phyloP scores from a whole-genome alignment of 1,140 invertebrate genomes.

The Drosophila nannoptera region DNA sequence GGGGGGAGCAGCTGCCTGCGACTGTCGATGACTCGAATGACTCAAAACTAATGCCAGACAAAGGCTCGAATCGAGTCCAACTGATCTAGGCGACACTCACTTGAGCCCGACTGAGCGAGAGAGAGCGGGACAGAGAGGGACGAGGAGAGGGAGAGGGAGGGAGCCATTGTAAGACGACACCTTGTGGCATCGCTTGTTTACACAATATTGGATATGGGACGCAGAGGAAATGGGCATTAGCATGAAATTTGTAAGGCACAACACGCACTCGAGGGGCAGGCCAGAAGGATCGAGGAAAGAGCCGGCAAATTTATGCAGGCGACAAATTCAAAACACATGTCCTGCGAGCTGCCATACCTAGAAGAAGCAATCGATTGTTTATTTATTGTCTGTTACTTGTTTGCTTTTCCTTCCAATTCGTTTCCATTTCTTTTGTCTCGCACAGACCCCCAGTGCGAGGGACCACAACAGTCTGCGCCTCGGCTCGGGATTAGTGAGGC shows the following conservation, averaged over 20 bases:
- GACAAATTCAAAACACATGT: conserved; percentile 77
- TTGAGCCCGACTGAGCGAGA: conserved; percentile 18
- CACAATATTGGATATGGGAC: conserved; percentile 73
- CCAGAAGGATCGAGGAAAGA: conserved; percentile 61
- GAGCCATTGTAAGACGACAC: conserved; percentile 67
- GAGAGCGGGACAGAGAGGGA: too few species aligned
- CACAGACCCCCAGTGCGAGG: conserved; percentile 43
- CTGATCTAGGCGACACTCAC: conserved; percentile 65
- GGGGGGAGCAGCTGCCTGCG: conserved; percentile 60
- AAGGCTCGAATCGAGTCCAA: conserved; percentile 46
- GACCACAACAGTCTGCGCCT: conserved; percentile 43
- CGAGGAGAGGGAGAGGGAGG: conserved; percentile 12
- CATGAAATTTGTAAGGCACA: conserved; percentile 74
- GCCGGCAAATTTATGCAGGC: conserved; percentile 70
- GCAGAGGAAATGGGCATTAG: conserved; percentile 73
- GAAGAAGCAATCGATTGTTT: conserved; percentile 67
- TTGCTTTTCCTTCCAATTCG: conserved; percentile 48
- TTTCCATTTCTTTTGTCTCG: conserved; percentile 51
- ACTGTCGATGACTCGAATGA: conserved; percentile 58
- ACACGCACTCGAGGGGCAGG: conserved; percentile 63
- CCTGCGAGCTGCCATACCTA: conserved; percentile 36
- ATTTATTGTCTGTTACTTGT: conserved; percentile 71
- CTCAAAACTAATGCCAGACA: conserved; percentile 35
- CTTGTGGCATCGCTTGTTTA: conserved; percentile 75
- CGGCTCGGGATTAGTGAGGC: conserved; percentile 31